A percentile compares a stretch with the other conserved stretches of the same genome.
phyloP scores from a whole-genome alignment of 2,113 vertebrate species.

The Rallus limicola region DNA sequence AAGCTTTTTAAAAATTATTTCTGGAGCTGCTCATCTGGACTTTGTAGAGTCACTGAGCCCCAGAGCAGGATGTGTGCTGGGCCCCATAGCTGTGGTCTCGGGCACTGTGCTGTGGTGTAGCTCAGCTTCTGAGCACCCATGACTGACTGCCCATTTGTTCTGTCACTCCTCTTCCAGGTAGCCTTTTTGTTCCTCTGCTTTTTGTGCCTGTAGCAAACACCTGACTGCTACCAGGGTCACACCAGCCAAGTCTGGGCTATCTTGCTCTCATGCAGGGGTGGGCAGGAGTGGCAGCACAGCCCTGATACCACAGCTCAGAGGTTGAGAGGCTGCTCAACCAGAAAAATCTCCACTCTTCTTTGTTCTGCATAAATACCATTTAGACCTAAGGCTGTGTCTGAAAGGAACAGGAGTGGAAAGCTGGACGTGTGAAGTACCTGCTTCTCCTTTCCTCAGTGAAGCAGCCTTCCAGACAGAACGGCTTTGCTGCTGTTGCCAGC shows the following conservation, averaged over 20 bases:
- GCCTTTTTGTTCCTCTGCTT: not conserved
- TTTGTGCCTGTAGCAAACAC: not conserved
- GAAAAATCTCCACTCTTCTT: not conserved
- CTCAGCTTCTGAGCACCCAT: not conserved
- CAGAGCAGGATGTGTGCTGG: rapidly evolving
- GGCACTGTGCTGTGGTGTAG: not conserved
- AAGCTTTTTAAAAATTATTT: not conserved
- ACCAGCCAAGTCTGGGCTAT: not conserved
- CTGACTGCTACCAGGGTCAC: not conserved
- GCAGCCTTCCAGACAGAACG: not conserved
- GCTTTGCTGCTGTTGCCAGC: not conserved
- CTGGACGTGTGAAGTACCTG: not conserved
- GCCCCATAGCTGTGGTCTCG: rapidly evolving
- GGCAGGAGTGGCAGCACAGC: not conserved
- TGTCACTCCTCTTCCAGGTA: not conserved
- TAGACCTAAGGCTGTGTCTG: not conserved
- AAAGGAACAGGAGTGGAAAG: not conserved
- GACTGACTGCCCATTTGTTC: not conserved
- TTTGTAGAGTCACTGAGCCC: not conserved
- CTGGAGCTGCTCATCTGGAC: not conserved
- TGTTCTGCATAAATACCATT: not conserved
- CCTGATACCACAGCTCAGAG: not conserved
- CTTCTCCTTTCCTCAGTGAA: not conserved
- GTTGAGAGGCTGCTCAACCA: not conserved
- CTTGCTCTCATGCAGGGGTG: rapidly evolving